These are phyloP conservation scores for Elysia crispata DNA, from an alignment of 2,888 invertebrate genomes.

Conservation along the genomic window DNA sequence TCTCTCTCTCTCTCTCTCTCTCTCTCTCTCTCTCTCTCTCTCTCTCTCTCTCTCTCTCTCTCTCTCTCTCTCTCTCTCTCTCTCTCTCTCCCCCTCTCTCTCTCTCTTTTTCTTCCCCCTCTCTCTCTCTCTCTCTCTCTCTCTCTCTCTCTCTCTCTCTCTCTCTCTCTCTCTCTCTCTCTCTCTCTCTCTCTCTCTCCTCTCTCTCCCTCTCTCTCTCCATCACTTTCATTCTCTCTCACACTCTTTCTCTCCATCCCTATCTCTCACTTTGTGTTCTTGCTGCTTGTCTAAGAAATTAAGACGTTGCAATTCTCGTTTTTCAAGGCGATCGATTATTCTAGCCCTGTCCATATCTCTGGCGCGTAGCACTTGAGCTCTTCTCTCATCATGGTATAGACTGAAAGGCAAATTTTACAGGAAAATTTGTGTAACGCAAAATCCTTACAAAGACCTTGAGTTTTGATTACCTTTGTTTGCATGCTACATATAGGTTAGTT, in stretches of 20 bases:
- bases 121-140: neutral
- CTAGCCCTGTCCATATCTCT: conserved; percentile 65
- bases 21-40: too few relatives aligned
- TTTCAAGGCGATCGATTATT: conserved; percentile 66
- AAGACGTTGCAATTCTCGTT: conserved; percentile 64
- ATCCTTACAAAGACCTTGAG: too few relatives aligned
- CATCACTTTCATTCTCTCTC: neutral
- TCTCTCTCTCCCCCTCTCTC: too few relatives aligned
- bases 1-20: too few relatives aligned
- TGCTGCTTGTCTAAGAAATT: conserved; percentile 67
- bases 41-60: too few relatives aligned
- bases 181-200: conserved; percentile 19
- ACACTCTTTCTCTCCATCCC: too few relatives aligned
- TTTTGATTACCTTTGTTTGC: too few relatives aligned
- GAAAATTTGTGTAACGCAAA: too few relatives aligned
- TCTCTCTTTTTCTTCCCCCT: neutral
- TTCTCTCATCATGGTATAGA: conserved; percentile 69
- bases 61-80: too few relatives aligned
- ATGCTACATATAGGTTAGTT: too few relatives aligned
- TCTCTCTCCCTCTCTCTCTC: neutral
- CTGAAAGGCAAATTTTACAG: conserved; percentile 28
- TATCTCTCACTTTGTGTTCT: conserved; percentile 55
- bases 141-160: conserved; percentile 6
- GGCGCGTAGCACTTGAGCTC: conserved; percentile 62
- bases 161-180: conserved; percentile 19